phyloP scores from a whole-genome alignment of 2,797 vertebrate genomes.

The Premnoplex brunnescens region DNA sequence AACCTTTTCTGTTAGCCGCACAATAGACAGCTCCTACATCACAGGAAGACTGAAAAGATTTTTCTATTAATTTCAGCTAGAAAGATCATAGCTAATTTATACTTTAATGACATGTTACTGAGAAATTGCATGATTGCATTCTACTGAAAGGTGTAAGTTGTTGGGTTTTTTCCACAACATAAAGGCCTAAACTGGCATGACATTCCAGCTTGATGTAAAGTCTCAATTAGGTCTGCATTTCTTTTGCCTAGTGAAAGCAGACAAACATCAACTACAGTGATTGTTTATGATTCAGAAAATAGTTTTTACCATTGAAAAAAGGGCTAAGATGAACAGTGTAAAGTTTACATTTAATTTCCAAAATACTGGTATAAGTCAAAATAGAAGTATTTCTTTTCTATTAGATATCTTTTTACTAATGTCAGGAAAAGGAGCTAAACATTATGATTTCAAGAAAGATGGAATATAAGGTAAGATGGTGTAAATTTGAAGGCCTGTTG shows the following conservation, averaged over 20 bases:
- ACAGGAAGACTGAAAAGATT: neutral
- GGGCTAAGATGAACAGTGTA: neutral
- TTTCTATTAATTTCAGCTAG: neutral
- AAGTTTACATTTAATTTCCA: neutral
- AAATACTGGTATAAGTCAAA: neutral
- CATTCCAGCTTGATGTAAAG: neutral
- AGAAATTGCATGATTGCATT: conserved; percentile 6
- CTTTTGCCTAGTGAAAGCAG: neutral
- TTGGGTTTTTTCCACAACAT: neutral
- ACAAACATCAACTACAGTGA: neutral
- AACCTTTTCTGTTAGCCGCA: neutral
- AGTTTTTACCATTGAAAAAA: neutral
- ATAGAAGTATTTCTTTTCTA: neutral
- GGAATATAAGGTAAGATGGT: neutral
- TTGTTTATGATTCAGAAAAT: neutral
- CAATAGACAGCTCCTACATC: neutral
- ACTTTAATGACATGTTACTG: neutral
- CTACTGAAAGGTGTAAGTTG: neutral
- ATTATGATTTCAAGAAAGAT: neutral
- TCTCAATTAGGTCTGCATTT: neutral
- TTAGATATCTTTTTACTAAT: neutral
- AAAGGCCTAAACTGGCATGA: neutral
- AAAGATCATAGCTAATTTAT: conserved; percentile 2
- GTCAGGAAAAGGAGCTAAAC: neutral
- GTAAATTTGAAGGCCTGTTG: neutral